Evolutionary conservation across 2,888 invertebrate genomes (phyloP), one percentile per base, ranked within the genome.

Genomic region (Drosophila multiciliata): DNA sequence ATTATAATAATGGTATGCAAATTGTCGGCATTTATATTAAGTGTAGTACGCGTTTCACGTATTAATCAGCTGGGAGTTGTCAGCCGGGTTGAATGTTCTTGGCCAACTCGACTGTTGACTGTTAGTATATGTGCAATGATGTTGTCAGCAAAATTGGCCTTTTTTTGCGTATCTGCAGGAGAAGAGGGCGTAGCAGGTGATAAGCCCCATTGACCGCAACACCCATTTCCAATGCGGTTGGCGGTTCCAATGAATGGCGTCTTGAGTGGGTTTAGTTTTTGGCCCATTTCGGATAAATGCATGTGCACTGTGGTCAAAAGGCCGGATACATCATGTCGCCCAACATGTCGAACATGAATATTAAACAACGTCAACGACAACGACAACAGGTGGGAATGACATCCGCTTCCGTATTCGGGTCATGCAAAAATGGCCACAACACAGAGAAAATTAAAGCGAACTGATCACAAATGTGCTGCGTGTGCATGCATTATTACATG

Each of bases 401-500:
- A 55, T 72, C 71, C 74, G 63, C 4, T 58, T 67, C 62, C 81
- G 65, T 59, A 71, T 81, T 74, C 78, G 70, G 78, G 78, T 71
- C 82, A 80, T 78, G 80, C 75, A 52, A 45, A 45, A 29, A 58
- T 66, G 58, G 45, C 62, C 65, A 63, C 69, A 65, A 66, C 70
- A 61, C 49, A 20, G 20, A 52, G 1, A 61, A 71, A 73, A 78
- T 78, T 57, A 6, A 26, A 70, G 73, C 72, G 68, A 86, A 80
- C 81, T 80, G 59, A 84, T 75, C 84, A 81, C 89, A 83, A 87
- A 87, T 78, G 84, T 81, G 73, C 87, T 88, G 89, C 75, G 75
- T 83, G 78, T 83, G 83, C 83, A 78, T 80, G 78, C 59, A 74
- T n/a, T 82, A 67, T 82, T 72, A 29, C 29, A 29, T 29, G 29